Evolutionary conservation across 2,888 invertebrate genomes (phyloP).

Genomic region (Stenchaetothrips biformis): DNA sequence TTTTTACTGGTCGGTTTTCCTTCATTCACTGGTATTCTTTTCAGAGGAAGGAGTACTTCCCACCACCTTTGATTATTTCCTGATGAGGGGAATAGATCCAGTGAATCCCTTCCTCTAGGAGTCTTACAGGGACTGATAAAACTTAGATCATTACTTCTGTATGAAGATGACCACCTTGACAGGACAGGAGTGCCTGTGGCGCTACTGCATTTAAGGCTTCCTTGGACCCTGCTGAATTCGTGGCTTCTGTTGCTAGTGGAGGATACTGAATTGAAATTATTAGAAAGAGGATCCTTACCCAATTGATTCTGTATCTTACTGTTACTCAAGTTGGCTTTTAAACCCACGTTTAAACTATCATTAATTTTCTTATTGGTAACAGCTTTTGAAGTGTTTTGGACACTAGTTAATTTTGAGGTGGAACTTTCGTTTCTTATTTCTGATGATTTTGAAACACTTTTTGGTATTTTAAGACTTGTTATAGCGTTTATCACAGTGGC

Average conservation of each 20-base stretch:
- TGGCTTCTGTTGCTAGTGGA: background rate
- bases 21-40: background rate
- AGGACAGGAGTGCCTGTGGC: background rate
- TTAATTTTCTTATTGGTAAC: background rate
- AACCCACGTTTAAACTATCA: background rate
- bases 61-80: background rate
- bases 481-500: slow-evolving; percentile 17
- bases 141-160: background rate
- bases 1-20: background rate
- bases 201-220: background rate
- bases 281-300: background rate
- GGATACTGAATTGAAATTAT: background rate
- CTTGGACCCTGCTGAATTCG: background rate
- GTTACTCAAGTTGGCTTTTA: background rate
- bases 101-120: background rate
- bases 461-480: slow-evolving; percentile 9
- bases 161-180: background rate
- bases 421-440: background rate
- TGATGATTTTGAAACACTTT: background rate
- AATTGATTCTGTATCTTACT: background rate
- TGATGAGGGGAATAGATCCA: background rate
- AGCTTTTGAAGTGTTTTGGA: background rate
- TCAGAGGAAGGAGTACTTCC: background rate
- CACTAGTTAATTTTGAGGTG: background rate
- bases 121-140: background rate